A percentile compares a stretch with the other conserved stretches of the same genome.
These are phyloP conservation scores for Nannoperca australis DNA, from an alignment of 2,797 vertebrate genomes.

Conservation along the genomic window DNA sequence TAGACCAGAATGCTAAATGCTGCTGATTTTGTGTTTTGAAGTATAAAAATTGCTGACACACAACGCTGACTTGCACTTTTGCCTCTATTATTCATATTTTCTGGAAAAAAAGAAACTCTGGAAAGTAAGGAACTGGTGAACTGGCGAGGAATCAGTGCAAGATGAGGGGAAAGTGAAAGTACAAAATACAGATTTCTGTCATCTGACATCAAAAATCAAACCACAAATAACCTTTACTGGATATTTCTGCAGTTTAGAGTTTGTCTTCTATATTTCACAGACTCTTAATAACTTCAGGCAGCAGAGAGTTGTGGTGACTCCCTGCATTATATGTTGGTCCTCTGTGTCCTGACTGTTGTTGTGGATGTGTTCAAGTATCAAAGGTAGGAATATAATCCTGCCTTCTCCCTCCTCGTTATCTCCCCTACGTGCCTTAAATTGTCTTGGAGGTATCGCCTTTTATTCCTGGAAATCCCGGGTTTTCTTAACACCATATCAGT, in stretches of 20 bases:
- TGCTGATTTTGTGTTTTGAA: too few relatives aligned
- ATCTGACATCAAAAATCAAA: background rate
- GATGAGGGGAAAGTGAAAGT: background rate
- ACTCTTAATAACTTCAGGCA: constrained; percentile 1
- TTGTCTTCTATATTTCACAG: too few relatives aligned
- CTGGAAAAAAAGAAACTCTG: background rate
- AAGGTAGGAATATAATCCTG: constrained; percentile 16
- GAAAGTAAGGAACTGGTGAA: fast-evolving
- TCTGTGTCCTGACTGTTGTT: constrained; percentile 29
- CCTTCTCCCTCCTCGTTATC: background rate
- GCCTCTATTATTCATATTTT: too few relatives aligned
- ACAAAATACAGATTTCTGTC: too few relatives aligned
- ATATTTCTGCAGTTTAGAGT: too few relatives aligned
- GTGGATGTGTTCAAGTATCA: constrained; percentile 38
- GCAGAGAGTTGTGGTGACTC: background rate
- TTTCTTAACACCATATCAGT: background rate
- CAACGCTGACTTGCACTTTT: background rate
- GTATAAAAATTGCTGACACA: background rate
- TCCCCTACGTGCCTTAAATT: background rate
- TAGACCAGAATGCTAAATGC: too few relatives aligned
- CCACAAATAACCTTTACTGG: too few relatives aligned
- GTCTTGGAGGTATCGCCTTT: background rate
- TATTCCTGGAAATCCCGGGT: background rate
- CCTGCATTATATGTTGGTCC: constrained; percentile 13
- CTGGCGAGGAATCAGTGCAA: background rate